Conservation (phyloP, 1,140 invertebrate species). For the Hylaeus volcanicus region DNA sequence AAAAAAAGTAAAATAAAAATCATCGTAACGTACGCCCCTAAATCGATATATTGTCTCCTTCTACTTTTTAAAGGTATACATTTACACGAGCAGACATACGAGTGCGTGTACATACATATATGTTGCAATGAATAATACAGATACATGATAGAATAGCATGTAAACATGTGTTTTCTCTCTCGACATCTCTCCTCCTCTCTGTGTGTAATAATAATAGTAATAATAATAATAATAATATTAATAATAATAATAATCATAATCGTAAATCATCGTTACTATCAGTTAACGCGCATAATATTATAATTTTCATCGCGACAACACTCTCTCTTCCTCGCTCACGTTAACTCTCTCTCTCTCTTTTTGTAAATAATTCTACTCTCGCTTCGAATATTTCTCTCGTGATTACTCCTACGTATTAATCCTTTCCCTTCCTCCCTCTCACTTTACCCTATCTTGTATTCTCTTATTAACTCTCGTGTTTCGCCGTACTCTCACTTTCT, state of each 20-base stretch:
- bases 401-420: constrained; percentile 37
- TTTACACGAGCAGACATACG: constrained; percentile 69
- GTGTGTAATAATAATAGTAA: constrained; percentile 38
- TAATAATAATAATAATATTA: constrained; percentile 51
- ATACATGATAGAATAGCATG: constrained; percentile 60
- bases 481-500: not conserved
- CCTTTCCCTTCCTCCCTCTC: constrained; percentile 57
- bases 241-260: constrained; percentile 46
- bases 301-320: constrained; percentile 44
- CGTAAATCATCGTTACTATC: constrained; percentile 40
- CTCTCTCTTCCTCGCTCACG: constrained; percentile 37
- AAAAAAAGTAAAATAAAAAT: constrained; percentile 22
- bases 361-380: constrained; percentile 61
- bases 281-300: constrained; percentile 51
- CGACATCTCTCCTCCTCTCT: constrained; percentile 20
- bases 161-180: constrained; percentile 52
- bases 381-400: constrained; percentile 52
- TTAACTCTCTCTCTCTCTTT: constrained; percentile 19
- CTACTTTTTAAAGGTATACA: constrained; percentile 64
- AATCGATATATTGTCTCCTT: constrained; percentile 48
- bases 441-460: constrained; percentile 58
- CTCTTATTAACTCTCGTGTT: not conserved
- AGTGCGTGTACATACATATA: constrained; percentile 68
- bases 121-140: constrained; percentile 63
- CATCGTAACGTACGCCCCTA: constrained; percentile 52